These are phyloP conservation scores for Aporophyla lueneburgensis DNA, from an alignment of 2,888 invertebrate genomes.

Conservation along the genomic window DNA sequence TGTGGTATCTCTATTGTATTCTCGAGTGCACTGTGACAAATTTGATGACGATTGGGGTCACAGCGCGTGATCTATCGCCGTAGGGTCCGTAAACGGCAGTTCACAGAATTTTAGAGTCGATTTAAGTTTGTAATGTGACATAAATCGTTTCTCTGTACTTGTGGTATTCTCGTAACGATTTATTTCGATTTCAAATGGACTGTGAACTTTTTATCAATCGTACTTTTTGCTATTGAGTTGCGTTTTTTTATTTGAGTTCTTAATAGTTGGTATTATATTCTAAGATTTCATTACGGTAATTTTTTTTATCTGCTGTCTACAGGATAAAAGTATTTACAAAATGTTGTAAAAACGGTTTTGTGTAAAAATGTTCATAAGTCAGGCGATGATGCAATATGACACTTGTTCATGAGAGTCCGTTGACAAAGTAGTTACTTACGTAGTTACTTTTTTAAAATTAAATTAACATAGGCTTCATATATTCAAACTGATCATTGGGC, in stretches of 20 bases:
- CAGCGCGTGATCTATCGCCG: slow-evolving; percentile 84
- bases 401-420: no score
- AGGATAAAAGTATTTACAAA: background rate
- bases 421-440: no score
- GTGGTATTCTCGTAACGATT: slow-evolving; percentile 80
- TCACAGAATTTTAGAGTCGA: slow-evolving; percentile 88
- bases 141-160: slow-evolving; percentile 85
- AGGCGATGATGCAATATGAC: background rate
- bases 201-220: slow-evolving; percentile 61
- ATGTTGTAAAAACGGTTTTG: no score
- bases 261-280: slow-evolving; percentile 43
- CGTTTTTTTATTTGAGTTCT: slow-evolving; percentile 52
- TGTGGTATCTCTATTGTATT: slow-evolving; percentile 85
- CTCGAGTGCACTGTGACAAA: slow-evolving; percentile 90
- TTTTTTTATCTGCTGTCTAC: slow-evolving; percentile 17
- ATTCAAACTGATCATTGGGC: background rate
- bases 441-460: background rate
- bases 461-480: background rate
- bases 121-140: slow-evolving; percentile 86
- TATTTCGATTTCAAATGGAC: slow-evolving; percentile 69
- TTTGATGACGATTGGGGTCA: slow-evolving; percentile 90
- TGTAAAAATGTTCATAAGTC: background rate
- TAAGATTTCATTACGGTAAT: slow-evolving; percentile 19
- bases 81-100: slow-evolving; percentile 85
- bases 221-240: slow-evolving; percentile 45